phyloP scores from a whole-genome alignment of 1,140 invertebrate genomes.

The Atopsyche davidsoni region DNA sequence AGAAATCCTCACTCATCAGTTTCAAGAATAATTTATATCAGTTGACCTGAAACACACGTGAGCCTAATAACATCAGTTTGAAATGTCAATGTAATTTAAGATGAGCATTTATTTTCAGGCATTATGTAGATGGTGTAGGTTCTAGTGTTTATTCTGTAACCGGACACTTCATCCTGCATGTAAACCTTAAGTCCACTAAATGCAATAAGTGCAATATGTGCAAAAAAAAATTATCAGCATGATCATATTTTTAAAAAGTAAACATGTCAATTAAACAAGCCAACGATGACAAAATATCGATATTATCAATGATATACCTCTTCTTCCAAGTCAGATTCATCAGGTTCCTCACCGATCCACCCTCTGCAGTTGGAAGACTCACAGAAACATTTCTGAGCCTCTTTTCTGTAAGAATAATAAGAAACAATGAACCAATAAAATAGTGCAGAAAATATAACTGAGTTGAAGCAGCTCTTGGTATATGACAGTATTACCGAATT shows the following conservation, averaged over 20 bases:
- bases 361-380: slow-evolving; percentile 81
- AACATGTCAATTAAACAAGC: neutral
- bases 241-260: neutral
- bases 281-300: neutral
- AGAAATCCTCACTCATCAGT: too few species aligned
- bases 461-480: too few species aligned
- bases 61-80: too few species aligned
- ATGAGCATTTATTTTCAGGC: too few species aligned
- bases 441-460: neutral
- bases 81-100: too few species aligned
- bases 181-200: too few species aligned
- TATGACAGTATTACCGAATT: too few species aligned
- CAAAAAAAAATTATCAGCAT: neutral
- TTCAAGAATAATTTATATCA: too few species aligned
- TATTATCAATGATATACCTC: slow-evolving; percentile 38
- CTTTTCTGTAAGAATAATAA: slow-evolving; percentile 57
- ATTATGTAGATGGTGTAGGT: too few species aligned
- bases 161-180: slow-evolving; percentile 11
- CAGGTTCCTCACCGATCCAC: slow-evolving; percentile 85
- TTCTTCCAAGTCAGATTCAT: slow-evolving; percentile 54
- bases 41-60: too few species aligned
- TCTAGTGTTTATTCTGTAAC: too few species aligned
- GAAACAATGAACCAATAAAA: slow-evolving; percentile 10
- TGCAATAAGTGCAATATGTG: too few species aligned
- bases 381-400: slow-evolving; percentile 93